Percentiles rank a stretch among this genome's conserved stretches.
phyloP scores from a whole-genome alignment of 2,797 vertebrate species.

The Arctocebus calabarensis region DNA sequence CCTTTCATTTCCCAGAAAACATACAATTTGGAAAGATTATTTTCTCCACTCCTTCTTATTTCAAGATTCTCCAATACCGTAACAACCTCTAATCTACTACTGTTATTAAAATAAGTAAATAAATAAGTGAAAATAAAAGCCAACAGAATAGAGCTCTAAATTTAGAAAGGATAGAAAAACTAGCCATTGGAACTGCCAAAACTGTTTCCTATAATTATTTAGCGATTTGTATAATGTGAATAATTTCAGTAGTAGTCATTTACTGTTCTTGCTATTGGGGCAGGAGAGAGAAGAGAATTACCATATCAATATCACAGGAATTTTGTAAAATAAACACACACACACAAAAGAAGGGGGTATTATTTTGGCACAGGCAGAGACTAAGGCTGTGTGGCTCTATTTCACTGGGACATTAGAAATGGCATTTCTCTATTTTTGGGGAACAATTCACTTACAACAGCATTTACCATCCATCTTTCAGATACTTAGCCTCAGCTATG shows the following conservation, averaged over 20 bases:
- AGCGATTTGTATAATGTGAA: neutral
- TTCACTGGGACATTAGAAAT: neutral
- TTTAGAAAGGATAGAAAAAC: neutral
- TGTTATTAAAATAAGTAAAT: neutral
- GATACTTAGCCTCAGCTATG: neutral
- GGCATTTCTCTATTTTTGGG: neutral
- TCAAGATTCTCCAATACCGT: neutral
- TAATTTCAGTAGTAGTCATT: neutral
- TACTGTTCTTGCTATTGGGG: neutral
- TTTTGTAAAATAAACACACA: neutral
- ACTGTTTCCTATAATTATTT: neutral
- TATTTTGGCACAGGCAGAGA: neutral
- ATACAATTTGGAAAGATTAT: neutral
- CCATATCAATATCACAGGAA: neutral
- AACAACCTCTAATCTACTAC: neutral
- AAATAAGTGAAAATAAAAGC: neutral
- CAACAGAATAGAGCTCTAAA: neutral
- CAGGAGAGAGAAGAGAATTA: neutral
- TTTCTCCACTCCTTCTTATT: neutral
- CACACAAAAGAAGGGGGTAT: neutral
- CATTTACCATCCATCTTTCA: neutral
- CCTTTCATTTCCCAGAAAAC: neutral
- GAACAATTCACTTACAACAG: neutral
- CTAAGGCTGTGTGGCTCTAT: neutral
- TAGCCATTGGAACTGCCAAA: neutral